phyloP scores from a whole-genome alignment of 2,113 vertebrate genomes.

The Eublepharis macularius region DNA sequence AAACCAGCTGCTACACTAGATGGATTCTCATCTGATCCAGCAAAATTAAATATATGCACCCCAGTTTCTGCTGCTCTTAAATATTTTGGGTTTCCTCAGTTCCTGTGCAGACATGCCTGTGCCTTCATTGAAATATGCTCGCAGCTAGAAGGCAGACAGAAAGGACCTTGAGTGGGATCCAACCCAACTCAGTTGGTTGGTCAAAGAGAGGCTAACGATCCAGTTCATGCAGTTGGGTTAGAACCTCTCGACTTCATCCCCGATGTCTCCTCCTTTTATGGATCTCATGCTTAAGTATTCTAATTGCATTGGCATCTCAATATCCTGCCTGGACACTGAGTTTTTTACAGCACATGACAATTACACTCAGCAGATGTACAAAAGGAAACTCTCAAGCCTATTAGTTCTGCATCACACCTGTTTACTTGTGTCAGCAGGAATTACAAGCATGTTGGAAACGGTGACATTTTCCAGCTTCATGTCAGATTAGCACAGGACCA shows the following conservation, averaged over 20 bases:
- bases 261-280: neutral
- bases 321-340: neutral
- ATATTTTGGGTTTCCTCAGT: too few relatives aligned
- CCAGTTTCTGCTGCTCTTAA: too few relatives aligned
- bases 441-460: neutral
- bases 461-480: neutral
- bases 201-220: neutral
- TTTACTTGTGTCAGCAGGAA: slow-evolving; percentile 1
- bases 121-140: neutral
- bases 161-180: neutral
- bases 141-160: neutral
- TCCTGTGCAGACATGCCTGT: too few relatives aligned
- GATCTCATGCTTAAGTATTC: neutral
- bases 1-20: too few relatives aligned
- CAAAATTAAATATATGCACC: too few relatives aligned
- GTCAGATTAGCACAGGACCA: slow-evolving; percentile 16
- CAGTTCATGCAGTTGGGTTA: neutral
- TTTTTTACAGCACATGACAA: neutral
- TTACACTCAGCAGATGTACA: neutral
- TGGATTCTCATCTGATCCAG: too few relatives aligned
- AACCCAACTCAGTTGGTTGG: neutral
- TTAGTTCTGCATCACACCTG: slow-evolving; percentile 27
- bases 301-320: neutral
- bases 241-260: neutral
- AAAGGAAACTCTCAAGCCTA: neutral